Conservation (phyloP, 2,888 invertebrate species). For the Polymixis lichenea region DNA sequence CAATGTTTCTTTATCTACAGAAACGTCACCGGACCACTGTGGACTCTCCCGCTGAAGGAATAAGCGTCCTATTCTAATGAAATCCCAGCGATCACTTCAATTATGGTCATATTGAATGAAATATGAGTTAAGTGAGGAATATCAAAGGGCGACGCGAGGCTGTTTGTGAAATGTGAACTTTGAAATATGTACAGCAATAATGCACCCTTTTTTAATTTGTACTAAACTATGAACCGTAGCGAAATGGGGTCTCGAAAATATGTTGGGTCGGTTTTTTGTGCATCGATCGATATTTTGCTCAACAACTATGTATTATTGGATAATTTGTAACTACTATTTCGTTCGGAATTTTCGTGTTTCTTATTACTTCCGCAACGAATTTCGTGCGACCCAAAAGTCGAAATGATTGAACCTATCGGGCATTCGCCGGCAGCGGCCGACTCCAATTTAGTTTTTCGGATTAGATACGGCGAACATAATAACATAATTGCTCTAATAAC, state of each 20-base stretch:
- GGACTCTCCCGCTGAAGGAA: constrained; percentile 77
- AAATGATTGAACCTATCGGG: constrained; percentile 89
- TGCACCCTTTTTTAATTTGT: constrained; percentile 90
- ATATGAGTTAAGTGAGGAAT: constrained; percentile 90
- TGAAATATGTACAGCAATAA: constrained; percentile 86
- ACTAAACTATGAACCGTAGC: constrained; percentile 86
- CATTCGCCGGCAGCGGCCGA: constrained; percentile 89
- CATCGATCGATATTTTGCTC: constrained; percentile 77
- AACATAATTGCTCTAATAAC: constrained; percentile 91
- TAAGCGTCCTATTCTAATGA: constrained; percentile 83
- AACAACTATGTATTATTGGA: constrained; percentile 80
- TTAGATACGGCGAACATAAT: constrained; percentile 91
- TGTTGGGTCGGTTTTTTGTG: constrained; percentile 73
- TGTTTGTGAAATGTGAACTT: constrained; percentile 89
- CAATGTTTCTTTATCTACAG: constrained; percentile 80
- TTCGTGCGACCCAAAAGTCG: constrained; percentile 89
- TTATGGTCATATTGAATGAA: constrained; percentile 90
- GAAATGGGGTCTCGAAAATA: constrained; percentile 82
- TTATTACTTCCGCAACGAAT: constrained; percentile 90
- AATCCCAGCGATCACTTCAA: constrained; percentile 83
- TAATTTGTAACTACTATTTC: constrained; percentile 85
- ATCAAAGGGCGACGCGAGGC: constrained; percentile 89
- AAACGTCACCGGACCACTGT: constrained; percentile 76
- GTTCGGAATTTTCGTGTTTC: constrained; percentile 88
- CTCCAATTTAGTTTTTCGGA: constrained; percentile 90